These are phyloP conservation scores for Formicarius rufipectus DNA, from an alignment of 2,113 vertebrate species.

Conservation along the genomic window DNA sequence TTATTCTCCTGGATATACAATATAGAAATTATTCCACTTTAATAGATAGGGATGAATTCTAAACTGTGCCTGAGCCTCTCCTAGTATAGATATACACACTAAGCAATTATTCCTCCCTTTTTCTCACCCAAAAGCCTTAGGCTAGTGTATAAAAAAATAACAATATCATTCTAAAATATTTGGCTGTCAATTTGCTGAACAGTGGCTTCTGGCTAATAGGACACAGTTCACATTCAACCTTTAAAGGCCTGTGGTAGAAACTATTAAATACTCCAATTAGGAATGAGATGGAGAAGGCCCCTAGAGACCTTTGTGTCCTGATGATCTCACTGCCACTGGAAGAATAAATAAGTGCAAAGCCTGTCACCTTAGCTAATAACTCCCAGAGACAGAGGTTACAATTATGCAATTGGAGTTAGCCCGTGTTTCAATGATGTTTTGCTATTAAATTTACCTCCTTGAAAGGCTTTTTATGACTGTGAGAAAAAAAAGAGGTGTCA, in stretches of 20 bases:
- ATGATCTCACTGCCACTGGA: not conserved
- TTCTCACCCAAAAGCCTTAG: not conserved
- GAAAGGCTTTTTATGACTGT: constrained; percentile 17
- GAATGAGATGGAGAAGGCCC: not conserved
- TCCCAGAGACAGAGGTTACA: constrained; percentile 22
- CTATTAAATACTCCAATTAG: not conserved
- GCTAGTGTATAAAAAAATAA: constrained; percentile 12
- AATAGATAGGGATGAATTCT: not conserved
- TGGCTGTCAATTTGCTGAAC: not conserved
- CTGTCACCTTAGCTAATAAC: not conserved
- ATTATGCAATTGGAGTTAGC: constrained; percentile 14
- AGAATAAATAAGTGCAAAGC: not conserved
- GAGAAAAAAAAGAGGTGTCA: not conserved
- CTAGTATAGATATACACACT: not conserved
- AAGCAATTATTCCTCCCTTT: not conserved
- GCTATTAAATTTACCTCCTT: constrained; percentile 40
- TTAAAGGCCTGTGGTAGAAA: constrained; percentile 9
- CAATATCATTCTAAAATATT: not conserved
- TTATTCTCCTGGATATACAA: not conserved
- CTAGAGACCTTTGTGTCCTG: not conserved
- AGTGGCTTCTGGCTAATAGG: not conserved
- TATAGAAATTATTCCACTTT: not conserved
- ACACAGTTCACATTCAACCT: not conserved
- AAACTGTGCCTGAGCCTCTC: not conserved
- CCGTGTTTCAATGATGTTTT: constrained; percentile 24